phyloP scores from a whole-genome alignment of 2,113 vertebrate species.

The Carettochelys insculpta region DNA sequence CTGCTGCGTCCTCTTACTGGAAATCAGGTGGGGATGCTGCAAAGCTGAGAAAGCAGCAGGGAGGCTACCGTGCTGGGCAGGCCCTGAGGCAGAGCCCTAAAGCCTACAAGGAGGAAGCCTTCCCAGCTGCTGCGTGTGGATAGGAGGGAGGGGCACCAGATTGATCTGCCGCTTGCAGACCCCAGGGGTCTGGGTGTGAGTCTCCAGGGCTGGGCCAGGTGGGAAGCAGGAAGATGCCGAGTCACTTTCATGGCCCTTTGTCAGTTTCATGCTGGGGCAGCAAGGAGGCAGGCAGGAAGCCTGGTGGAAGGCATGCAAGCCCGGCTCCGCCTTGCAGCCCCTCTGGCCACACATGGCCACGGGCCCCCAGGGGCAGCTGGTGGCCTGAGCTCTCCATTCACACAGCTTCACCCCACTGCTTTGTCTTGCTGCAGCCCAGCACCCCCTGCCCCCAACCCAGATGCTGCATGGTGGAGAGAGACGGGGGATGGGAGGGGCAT shows the following conservation, averaged over 20 bases:
- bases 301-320: background rate
- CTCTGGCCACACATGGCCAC: no score
- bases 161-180: background rate
- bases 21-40: background rate
- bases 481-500: no score
- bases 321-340: background rate
- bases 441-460: background rate
- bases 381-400: background rate
- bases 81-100: background rate
- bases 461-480: background rate
- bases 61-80: background rate
- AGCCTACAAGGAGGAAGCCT: background rate
- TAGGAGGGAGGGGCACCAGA: background rate
- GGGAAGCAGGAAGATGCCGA: background rate
- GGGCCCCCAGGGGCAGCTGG: background rate
- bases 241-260: background rate
- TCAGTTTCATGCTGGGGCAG: background rate
- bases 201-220: background rate
- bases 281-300: background rate
- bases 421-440: background rate
- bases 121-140: background rate
- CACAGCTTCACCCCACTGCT: background rate
- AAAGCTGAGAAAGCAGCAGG: background rate
- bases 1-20: background rate
- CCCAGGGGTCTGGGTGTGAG: background rate